Evolutionary conservation across 2,797 vertebrate genomes (phyloP), one percentile per base, ranked within the genome.

Genomic region (Gymnodraco acuticeps): DNA sequence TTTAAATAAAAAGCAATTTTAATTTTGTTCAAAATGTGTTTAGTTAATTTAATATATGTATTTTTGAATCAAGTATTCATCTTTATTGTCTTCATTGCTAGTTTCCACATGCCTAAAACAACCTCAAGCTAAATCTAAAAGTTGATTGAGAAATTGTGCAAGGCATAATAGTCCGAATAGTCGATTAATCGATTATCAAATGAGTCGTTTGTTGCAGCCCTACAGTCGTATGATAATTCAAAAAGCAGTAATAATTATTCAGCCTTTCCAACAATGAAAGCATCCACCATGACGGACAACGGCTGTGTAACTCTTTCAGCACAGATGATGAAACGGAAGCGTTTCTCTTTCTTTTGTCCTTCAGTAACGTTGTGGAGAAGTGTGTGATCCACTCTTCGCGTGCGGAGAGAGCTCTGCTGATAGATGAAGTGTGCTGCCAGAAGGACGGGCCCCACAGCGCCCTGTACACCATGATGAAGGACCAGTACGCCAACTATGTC

Each of bases 401-500:
- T 60, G 96, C 98, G 0, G 98, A 99, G 93, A 95, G 98, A 86
- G 98, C 97, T 55, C 94, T 99, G 88, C 96, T 99, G 80, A 99
- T 99, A n/a, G 98, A 99, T 33, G 98, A 99, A 82, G 96, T 99
- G 76, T 99, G 98, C 93, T 99, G 97, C 92, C 97, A 98, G 96
- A 99, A 97, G 19, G 98, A 99, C 38, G 98, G 98, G 90, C 98
- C 98, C 85, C 98, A 99, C 95, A 99, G 98, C 94, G 98, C 98
- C 95, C 96, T 99, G 95, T 99, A 99, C 96, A 99, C 98, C 94
- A 99, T 99, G 98, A 99, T 99, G 98, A 99, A 99, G 96, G 98
- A 99, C 95, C 98, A 99, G 93, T 99, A 99, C 3, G 98, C 98
- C 93, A 99, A 99, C 92, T 99, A 99, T 0, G 98, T 99, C 11